Conservation (phyloP, 2,797 vertebrate genomes). For the Chelmon rostratus region DNA sequence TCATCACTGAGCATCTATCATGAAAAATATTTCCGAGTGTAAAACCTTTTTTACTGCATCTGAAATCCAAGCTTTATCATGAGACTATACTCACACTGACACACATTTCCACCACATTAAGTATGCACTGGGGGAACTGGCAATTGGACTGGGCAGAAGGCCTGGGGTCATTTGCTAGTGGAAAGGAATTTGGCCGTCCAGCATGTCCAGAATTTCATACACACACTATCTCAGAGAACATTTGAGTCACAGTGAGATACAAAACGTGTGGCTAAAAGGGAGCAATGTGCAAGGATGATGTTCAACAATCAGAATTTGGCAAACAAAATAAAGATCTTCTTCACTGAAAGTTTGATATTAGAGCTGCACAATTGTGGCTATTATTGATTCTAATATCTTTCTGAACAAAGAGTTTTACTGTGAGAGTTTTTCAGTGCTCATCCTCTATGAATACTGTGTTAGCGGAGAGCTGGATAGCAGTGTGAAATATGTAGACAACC, state of each 20-base stretch:
- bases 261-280: constrained; percentile 12
- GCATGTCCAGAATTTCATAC: constrained; percentile 65
- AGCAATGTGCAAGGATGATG: not conserved
- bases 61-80: constrained; percentile 71
- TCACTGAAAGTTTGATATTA: not conserved
- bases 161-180: constrained; percentile 80
- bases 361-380: not conserved
- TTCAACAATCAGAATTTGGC: not conserved
- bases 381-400: constrained; percentile 17
- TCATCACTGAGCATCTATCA: constrained; percentile 45
- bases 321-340: constrained; percentile 12
- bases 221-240: constrained; percentile 71
- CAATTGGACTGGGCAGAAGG: constrained; percentile 68
- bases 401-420: not conserved
- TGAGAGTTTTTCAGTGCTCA: constrained; percentile 7
- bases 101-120: constrained; percentile 77
- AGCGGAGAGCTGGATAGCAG: not conserved
- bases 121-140: constrained; percentile 69
- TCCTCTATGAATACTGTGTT: not conserved
- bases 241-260: constrained; percentile 33
- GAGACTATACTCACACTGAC: constrained; percentile 64
- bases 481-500: constrained; percentile 22
- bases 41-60: constrained; percentile 50
- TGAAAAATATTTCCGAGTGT: constrained; percentile 39
- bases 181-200: constrained; percentile 85